Conservation (phyloP, 2,888 invertebrate species). For the Epiperipatus broadwayi region DNA sequence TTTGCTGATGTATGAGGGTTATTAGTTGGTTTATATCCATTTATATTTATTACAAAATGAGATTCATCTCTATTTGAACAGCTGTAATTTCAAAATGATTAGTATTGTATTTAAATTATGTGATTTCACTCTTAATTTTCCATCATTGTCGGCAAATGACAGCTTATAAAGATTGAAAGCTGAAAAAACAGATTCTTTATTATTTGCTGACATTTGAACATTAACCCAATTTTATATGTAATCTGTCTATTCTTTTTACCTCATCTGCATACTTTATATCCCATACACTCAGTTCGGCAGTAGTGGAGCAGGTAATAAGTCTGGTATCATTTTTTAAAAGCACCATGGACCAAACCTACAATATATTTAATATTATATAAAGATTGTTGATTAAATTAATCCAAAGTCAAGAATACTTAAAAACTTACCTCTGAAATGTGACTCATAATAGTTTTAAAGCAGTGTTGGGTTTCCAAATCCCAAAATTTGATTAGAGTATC, state of each 20-base stretch:
- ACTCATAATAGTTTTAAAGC: slow-evolving; percentile 81
- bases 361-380: slow-evolving; percentile 17
- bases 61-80: too few species aligned
- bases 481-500: slow-evolving; percentile 92
- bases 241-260: slow-evolving; percentile 13
- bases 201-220: too few species aligned
- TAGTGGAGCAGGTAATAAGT: slow-evolving; percentile 68
- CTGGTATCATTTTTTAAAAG: slow-evolving; percentile 56
- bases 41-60: too few species aligned
- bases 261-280: slow-evolving; percentile 32
- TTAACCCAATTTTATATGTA: not conserved
- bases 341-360: slow-evolving; percentile 62
- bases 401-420: too few species aligned
- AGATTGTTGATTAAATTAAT: too few species aligned
- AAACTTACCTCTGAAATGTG: slow-evolving; percentile 42
- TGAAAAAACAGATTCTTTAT: too few species aligned
- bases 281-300: slow-evolving; percentile 67
- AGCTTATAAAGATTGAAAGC: not conserved
- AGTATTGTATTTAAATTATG: too few species aligned
- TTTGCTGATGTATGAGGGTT: too few species aligned
- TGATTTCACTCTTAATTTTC: slow-evolving; percentile 11
- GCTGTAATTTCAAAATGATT: too few species aligned
- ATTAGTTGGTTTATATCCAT: too few species aligned
- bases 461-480: slow-evolving; percentile 84
- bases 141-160: slow-evolving; percentile 8